A percentile compares a stretch with the other conserved stretches of the same genome.
Conservation (phyloP, 2,888 invertebrate species). For the Hydropsyche betteni region DNA sequence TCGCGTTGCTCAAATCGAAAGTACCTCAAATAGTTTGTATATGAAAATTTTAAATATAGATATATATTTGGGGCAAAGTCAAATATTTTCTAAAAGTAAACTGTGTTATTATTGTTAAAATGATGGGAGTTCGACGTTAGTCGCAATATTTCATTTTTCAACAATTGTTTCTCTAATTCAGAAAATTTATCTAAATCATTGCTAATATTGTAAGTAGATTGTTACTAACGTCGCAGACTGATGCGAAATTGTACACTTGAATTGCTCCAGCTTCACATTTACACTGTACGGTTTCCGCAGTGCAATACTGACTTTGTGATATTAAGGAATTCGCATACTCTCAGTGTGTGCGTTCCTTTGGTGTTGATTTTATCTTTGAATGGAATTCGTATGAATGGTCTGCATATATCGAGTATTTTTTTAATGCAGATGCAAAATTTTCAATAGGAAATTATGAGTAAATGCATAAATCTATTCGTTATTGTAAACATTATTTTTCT, state of each 20-base stretch:
- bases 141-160: conserved; percentile 17
- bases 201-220: not conserved
- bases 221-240: conserved; percentile 26
- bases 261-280: too few species aligned
- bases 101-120: conserved; percentile 31
- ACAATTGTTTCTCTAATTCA: not conserved
- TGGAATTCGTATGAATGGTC: conserved; percentile 1
- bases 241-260: conserved; percentile 3
- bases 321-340: conserved; percentile 7
- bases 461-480: too few species aligned
- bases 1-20: too few species aligned
- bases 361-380: conserved; percentile 8
- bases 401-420: conserved; percentile 1
- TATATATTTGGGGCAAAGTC: too few species aligned
- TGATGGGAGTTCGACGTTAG: conserved; percentile 17
- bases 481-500: too few species aligned
- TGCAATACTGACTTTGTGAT: conserved; percentile 28
- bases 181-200: too few species aligned
- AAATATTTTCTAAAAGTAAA: not conserved
- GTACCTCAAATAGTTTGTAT: too few species aligned
- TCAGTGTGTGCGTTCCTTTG: not conserved
- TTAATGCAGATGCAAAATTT: not conserved
- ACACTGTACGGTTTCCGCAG: conserved; percentile 14
- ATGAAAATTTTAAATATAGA: too few species aligned
- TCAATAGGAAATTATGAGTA: too few species aligned